These are phyloP conservation scores for Caenorhabditis imperialis DNA, from an alignment of 2,888 invertebrate species.

Conservation along the genomic window DNA sequence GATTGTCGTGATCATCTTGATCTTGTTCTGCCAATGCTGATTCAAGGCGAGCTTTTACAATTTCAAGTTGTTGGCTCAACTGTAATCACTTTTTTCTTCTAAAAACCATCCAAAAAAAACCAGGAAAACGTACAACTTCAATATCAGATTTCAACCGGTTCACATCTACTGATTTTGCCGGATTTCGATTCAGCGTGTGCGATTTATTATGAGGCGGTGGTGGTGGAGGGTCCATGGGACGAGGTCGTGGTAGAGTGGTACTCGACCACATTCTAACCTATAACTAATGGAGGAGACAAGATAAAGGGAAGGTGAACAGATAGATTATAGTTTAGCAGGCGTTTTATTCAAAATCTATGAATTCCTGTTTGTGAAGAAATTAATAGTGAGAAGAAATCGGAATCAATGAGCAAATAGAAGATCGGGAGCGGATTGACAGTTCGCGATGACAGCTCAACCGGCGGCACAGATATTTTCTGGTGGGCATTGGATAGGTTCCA, in stretches of 20 bases:
- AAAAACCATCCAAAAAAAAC: neutral
- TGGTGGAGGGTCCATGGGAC: slow-evolving; percentile 52
- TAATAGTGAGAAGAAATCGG: slow-evolving; percentile 13
- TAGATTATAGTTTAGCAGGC: slow-evolving; percentile 21
- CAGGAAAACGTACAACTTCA: slow-evolving; percentile 48
- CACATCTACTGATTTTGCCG: slow-evolving; percentile 51
- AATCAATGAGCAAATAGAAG: slow-evolving; percentile 37
- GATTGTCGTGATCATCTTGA: slow-evolving; percentile 8
- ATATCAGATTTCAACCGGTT: slow-evolving; percentile 55
- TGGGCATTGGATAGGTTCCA: slow-evolving; percentile 27
- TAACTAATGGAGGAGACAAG: slow-evolving; percentile 2
- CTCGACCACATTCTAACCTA: slow-evolving; percentile 47
- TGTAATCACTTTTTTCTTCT: slow-evolving; percentile 19
- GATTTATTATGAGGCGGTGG: slow-evolving; percentile 52
- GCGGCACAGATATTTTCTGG: slow-evolving; percentile 20
- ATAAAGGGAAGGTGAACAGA: neutral
- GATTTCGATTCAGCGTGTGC: slow-evolving; percentile 34
- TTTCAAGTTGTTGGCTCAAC: slow-evolving; percentile 57
- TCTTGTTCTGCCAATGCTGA: slow-evolving; percentile 46
- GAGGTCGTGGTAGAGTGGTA: slow-evolving; percentile 50
- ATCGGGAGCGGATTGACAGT: slow-evolving; percentile 40
- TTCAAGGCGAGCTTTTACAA: slow-evolving; percentile 57
- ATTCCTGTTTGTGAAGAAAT: slow-evolving; percentile 34
- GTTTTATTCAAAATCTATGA: slow-evolving; percentile 10
- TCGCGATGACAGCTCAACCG: slow-evolving; percentile 34